Conservation (phyloP, 2,888 invertebrate genomes). For the Rotaria socialis region DNA sequence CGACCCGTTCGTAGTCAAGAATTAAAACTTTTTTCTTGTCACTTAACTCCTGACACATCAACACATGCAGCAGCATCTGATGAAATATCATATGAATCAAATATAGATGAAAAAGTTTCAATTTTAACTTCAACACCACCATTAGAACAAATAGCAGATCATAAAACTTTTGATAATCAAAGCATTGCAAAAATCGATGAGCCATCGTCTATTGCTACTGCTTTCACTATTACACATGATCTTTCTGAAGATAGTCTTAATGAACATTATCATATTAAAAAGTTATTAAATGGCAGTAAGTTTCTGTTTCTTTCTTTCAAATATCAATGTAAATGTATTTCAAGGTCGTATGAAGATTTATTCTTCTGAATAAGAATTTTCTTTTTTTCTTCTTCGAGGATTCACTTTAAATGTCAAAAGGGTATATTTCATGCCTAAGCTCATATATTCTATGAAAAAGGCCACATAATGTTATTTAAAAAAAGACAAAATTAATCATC, state of each 20-base stretch:
- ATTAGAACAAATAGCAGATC: neutral
- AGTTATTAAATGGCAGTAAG: neutral
- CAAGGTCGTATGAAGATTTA: no score
- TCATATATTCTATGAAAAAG: no score
- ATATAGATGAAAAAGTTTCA: neutral
- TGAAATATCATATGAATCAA: neutral
- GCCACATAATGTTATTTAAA: no score
- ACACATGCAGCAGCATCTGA: neutral
- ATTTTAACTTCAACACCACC: neutral
- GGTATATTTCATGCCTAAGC: no score
- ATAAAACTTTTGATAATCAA: neutral
- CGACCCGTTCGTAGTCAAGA: slow-evolving; percentile 24
- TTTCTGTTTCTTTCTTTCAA: neutral
- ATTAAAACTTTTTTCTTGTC: slow-evolving; percentile 13
- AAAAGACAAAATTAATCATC: no score
- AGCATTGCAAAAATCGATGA: neutral
- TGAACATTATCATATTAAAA: slow-evolving; percentile 7
- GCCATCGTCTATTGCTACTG: neutral
- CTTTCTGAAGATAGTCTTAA: slow-evolving; percentile 1
- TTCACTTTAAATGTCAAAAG: no score
- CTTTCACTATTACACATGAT: neutral
- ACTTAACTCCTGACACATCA: neutral
- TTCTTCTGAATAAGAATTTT: no score
- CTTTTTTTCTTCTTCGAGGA: no score
- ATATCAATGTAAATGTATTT: no score